Evolutionary conservation across 1,140 invertebrate species (phyloP).

Genomic region (Charaxes varanes): DNA sequence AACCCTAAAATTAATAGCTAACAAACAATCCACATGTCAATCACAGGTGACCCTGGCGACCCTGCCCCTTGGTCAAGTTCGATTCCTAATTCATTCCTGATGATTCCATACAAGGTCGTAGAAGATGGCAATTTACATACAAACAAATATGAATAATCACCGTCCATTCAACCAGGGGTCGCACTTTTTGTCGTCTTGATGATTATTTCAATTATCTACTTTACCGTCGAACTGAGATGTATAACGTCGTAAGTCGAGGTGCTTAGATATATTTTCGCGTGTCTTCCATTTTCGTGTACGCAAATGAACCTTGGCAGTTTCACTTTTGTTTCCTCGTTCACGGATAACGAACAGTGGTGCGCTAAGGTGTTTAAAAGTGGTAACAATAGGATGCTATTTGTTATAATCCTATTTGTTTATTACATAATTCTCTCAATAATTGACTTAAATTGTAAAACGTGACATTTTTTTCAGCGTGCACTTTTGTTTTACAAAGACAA

Average conservation of each 20-base stretch:
- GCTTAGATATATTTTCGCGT: constrained; percentile 7
- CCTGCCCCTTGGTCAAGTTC: constrained; percentile 57
- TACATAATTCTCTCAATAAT: background rate
- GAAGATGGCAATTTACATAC: constrained; percentile 54
- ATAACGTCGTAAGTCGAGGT: background rate
- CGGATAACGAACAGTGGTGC: constrained; percentile 19
- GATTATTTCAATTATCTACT: constrained; percentile 30
- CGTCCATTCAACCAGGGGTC: constrained; percentile 27
- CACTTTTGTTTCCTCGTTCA: constrained; percentile 19
- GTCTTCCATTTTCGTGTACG: background rate
- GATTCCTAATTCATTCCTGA: constrained; percentile 53
- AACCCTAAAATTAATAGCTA: too few relatives aligned
- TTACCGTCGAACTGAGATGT: constrained; percentile 3
- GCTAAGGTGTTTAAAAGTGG: constrained; percentile 4
- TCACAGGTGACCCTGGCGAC: constrained; percentile 35
- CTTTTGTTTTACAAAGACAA: too few relatives aligned
- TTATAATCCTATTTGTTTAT: background rate
- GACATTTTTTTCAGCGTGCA: too few relatives aligned
- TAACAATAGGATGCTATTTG: too few relatives aligned
- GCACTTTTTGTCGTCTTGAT: constrained; percentile 27
- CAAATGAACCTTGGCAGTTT: background rate
- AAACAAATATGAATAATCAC: constrained; percentile 36
- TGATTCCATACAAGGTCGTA: constrained; percentile 34
- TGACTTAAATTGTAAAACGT: too few relatives aligned
- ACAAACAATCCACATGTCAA: too few relatives aligned